These are phyloP conservation scores for Bombycilla garrulus DNA, from an alignment of 2,113 vertebrate species.

Conservation along the genomic window DNA sequence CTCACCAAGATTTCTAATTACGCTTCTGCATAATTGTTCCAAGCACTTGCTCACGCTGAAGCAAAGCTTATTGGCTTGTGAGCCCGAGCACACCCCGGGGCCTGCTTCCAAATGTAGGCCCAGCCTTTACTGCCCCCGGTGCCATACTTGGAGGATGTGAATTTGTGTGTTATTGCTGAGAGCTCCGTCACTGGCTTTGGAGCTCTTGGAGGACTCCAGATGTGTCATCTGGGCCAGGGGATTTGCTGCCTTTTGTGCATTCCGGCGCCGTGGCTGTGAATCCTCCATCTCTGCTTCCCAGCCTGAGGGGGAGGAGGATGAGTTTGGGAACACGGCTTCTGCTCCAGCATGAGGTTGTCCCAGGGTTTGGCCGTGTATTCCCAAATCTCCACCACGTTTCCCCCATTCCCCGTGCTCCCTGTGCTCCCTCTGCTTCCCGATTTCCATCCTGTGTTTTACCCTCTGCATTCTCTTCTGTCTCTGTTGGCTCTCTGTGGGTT, in stretches of 20 bases:
- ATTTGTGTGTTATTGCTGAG: constrained; percentile 22
- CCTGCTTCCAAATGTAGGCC: constrained; percentile 53
- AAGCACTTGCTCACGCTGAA: not conserved
- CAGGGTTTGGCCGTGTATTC: rapidly evolving
- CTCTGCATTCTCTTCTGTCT: not conserved
- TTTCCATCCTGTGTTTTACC: not conserved
- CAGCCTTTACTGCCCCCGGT: constrained; percentile 46
- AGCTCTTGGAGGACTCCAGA: constrained; percentile 27
- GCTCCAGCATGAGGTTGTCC: rapidly evolving
- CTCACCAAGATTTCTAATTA: constrained; percentile 44
- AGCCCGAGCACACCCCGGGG: constrained; percentile 51
- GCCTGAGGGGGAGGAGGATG: not conserved
- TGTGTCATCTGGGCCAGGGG: not conserved
- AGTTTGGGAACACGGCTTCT: not conserved
- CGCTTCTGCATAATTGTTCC: constrained; percentile 31
- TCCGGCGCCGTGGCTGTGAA: not conserved
- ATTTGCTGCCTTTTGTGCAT: not conserved
- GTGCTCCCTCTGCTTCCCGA: not conserved
- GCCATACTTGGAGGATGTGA: constrained; percentile 20
- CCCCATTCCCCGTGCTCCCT: not conserved
- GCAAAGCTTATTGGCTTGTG: constrained; percentile 57
- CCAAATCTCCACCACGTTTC: rapidly evolving
- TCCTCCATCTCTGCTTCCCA: not conserved
- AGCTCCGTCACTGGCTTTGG: not conserved
- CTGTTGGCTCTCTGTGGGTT: not conserved